Evolutionary conservation across 2,888 invertebrate species (phyloP).

Genomic region (Aspidapion aeneum): DNA sequence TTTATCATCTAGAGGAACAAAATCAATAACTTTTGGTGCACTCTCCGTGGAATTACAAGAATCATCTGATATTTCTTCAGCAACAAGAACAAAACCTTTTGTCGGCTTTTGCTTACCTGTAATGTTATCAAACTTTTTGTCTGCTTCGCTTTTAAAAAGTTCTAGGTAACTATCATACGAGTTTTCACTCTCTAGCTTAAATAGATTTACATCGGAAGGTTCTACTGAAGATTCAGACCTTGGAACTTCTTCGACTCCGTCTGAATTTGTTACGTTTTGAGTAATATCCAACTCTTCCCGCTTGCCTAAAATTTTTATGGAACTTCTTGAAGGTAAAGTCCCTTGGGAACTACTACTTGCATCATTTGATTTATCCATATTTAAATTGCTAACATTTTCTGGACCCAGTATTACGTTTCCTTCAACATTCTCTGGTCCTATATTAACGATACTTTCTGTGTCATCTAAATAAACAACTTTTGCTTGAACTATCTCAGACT

Average conservation of each 20-base stretch:
- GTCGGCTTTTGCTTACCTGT: constrained; percentile 19
- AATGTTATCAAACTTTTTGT: constrained; percentile 33
- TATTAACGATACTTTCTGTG: background rate
- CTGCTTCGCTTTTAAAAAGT: constrained; percentile 28
- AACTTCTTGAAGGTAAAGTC: constrained; percentile 9
- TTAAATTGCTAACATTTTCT: background rate
- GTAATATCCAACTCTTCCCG: constrained; percentile 27
- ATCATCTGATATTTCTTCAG: constrained; percentile 6
- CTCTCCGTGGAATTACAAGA: background rate
- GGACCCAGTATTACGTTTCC: background rate
- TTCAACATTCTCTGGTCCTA: background rate
- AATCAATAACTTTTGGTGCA: constrained; percentile 31
- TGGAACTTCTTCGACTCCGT: constrained; percentile 21
- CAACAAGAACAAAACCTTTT: constrained; percentile 10
- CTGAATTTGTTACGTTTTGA: constrained; percentile 11
- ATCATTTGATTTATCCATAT: background rate
- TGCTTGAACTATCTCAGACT: constrained; percentile 8
- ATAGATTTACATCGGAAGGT: constrained; percentile 28
- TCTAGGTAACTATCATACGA: constrained; percentile 28
- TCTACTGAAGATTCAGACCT: constrained; percentile 13
- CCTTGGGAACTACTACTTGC: background rate
- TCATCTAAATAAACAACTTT: constrained; percentile 11
- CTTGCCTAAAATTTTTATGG: constrained; percentile 27
- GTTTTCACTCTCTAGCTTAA: constrained; percentile 25
- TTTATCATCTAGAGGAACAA: constrained; percentile 31